Base-by-base conservation (phyloP, 2,888 invertebrate genomes). In the Agrotis exclamationis region DNA sequence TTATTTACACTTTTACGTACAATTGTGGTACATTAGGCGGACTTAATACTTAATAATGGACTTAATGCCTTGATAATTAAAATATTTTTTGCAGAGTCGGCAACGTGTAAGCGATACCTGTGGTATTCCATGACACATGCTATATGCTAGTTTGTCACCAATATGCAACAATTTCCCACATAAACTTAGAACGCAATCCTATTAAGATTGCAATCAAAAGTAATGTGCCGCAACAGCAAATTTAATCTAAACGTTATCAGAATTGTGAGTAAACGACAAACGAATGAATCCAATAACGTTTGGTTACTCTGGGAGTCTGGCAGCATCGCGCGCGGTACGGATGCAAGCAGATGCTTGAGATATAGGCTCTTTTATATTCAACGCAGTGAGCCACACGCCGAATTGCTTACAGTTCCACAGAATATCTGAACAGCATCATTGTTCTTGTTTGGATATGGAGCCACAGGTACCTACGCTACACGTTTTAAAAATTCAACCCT, bases 341-440 rank as follows among this genome's bases (percentile, higher is more conserved):
- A 71, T 85, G 86, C 87, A 87, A 79, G 85, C 84, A 86, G 83
- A 84, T 83, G 79, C 70, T 68, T 86, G 81, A 85, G 81, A 86
- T 83, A 84, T 85, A 85, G 82, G 73, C 88, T 87, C 85, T 78
- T 92, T 92, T 90, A 86, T 91, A 93, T 92, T 91, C 91, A 89
- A 84, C 86, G 74, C 83, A 84, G 82, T 66, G 79, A 83, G 79
- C 70, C 78, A 84, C 86, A 83, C 78, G 77, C 83, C 82, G 86
- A 85, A 88, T 88, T 86, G 87, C 86, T 85, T 85, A 87, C 86
- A 85, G 80, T 84, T 81, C 80, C 54, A 62, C 79, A 67, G 83
- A 88, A 87, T 88, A 83, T 83, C 74, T 85, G 79, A 86, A 59
- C 69, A 83, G 77, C 82, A 80, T 80, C 80, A 81, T 85, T 83